These are phyloP conservation scores for Muricea muricata DNA, from an alignment of 92 coral and sea anemone genomes.

Conservation along the genomic window DNA sequence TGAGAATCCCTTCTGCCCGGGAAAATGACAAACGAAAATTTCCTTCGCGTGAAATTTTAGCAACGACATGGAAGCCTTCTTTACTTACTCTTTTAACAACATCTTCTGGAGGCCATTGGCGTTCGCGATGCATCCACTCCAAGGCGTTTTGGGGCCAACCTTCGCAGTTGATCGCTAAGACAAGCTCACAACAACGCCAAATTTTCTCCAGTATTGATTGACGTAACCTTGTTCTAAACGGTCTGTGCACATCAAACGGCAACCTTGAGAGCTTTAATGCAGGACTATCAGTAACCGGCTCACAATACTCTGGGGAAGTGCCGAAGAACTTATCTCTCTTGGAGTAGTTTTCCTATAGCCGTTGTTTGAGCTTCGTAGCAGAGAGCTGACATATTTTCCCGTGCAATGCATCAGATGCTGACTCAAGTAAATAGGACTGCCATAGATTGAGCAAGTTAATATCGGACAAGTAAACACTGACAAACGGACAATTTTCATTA, in stretches of 20 bases:
- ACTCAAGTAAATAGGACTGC: not conserved
- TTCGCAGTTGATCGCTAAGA: conserved; percentile 69
- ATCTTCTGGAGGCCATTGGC: conserved; percentile 73
- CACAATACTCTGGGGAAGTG: not conserved
- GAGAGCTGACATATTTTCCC: conserved; percentile 11
- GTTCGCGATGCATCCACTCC: conserved; percentile 70
- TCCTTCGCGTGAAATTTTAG: conserved; percentile 56
- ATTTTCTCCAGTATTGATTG: not conserved
- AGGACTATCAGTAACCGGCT: not conserved
- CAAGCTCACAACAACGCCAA: conserved; percentile 61
- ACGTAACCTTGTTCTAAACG: not conserved
- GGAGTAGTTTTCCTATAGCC: not conserved
- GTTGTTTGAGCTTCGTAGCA: not conserved
- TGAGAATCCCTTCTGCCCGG: conserved; percentile 74
- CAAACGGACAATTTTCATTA: conserved; percentile 8
- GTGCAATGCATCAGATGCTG: not conserved
- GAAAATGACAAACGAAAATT: conserved; percentile 85
- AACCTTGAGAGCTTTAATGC: not conserved
- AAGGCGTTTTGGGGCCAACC: conserved; percentile 77
- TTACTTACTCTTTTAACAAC: conserved; percentile 53
- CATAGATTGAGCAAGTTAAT: not conserved
- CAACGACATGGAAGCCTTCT: conserved; percentile 77
- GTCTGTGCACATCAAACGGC: not conserved
- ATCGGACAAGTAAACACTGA: not conserved
- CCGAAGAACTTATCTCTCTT: not conserved